These are phyloP conservation scores for Neogale vison DNA, from an alignment of 2,113 vertebrate genomes.

Conservation along the genomic window DNA sequence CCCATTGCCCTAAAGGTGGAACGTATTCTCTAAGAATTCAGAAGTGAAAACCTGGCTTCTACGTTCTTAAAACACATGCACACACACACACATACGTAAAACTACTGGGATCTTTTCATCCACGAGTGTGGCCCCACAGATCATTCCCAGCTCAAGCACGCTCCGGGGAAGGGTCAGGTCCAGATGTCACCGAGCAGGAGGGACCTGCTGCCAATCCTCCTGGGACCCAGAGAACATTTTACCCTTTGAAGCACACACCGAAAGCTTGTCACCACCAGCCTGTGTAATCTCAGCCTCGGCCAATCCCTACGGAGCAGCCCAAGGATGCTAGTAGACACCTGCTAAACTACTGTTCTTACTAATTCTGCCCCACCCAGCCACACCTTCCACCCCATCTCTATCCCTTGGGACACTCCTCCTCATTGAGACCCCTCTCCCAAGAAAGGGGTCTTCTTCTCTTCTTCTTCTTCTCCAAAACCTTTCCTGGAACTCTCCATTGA, in stretches of 20 bases:
- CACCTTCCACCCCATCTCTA: background rate
- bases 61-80: background rate
- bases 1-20: background rate
- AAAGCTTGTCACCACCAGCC: no score
- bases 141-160: fast-evolving
- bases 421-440: background rate
- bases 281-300: background rate
- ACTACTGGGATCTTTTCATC: background rate
- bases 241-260: background rate
- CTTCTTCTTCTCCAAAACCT: background rate
- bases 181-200: background rate
- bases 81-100: background rate
- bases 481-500: background rate
- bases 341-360: background rate
- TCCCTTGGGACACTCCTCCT: background rate
- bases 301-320: fast-evolving
- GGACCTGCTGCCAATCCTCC: no score
- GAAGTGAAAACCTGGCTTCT: background rate
- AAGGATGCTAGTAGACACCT: no score
- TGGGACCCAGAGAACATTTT: background rate
- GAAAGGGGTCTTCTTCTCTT: no score
- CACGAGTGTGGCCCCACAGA: fast-evolving
- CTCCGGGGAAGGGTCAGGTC: background rate
- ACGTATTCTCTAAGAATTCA: background rate
- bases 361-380: background rate